phyloP scores from a whole-genome alignment of 2,797 vertebrate genomes.

The Triplophysa bombifrons region DNA sequence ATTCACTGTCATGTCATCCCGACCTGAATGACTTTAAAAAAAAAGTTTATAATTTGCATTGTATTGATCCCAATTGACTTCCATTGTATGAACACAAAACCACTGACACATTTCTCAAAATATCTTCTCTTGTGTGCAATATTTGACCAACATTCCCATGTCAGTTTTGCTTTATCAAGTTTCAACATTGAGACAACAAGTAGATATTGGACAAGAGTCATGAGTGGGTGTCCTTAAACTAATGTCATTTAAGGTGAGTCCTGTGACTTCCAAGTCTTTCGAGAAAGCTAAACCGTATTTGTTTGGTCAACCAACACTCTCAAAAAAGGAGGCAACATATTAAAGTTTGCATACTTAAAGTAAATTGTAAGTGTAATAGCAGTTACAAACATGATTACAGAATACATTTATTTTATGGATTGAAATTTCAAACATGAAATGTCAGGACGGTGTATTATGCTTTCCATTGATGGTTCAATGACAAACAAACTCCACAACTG shows the following conservation, averaged over 20 bases:
- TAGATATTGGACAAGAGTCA: slow-evolving; percentile 7
- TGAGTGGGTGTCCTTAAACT: slow-evolving; percentile 3
- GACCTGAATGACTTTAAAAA: no score
- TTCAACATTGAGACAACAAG: not conserved
- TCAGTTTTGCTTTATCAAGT: slow-evolving; percentile 4
- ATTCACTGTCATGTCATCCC: no score
- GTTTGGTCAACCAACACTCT: slow-evolving; percentile 10
- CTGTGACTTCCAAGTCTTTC: not conserved
- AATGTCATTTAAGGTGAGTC: slow-evolving; percentile 21
- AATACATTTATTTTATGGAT: slow-evolving; percentile 18
- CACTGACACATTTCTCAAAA: no score
- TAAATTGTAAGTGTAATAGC: not conserved
- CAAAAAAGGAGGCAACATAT: slow-evolving; percentile 36
- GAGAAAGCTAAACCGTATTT: not conserved
- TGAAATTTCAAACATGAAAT: not conserved
- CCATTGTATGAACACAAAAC: no score
- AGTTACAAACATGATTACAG: not conserved
- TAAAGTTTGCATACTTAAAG: not conserved
- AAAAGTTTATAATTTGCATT: no score
- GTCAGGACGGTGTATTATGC: no score
- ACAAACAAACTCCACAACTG: not conserved
- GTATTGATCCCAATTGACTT: no score
- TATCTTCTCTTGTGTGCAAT: not conserved
- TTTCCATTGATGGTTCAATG: no score
- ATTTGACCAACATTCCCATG: not conserved